phyloP scores from a whole-genome alignment of 2,888 invertebrate species.

The Cheiracanthium punctorium region DNA sequence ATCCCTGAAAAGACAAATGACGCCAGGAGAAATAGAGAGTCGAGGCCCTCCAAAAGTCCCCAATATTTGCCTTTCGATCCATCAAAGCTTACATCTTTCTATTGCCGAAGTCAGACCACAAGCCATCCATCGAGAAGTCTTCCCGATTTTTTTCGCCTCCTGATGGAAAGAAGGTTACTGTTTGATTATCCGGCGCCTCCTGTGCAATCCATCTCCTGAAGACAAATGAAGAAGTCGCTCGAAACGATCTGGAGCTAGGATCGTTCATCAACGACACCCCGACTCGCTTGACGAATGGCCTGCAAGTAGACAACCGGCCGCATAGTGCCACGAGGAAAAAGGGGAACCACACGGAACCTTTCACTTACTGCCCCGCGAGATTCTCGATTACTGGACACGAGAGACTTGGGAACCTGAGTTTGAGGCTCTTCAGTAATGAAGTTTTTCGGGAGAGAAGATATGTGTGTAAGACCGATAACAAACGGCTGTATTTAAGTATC shows the following conservation, averaged over 20 bases:
- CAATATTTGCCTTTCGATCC: constrained; percentile 68
- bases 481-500: neutral
- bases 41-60: constrained; percentile 58
- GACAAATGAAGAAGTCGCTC: constrained; percentile 65
- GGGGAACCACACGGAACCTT: constrained; percentile 41
- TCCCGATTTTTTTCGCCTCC: constrained; percentile 4
- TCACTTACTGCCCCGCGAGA: constrained; percentile 43
- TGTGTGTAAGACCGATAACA: neutral
- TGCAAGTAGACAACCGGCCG: constrained; percentile 16
- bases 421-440: constrained; percentile 27
- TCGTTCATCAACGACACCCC: constrained; percentile 64
- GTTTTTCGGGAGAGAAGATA: neutral
- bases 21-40: constrained; percentile 42
- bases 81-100: constrained; percentile 67
- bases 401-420: constrained; percentile 20
- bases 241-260: constrained; percentile 48
- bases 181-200: constrained; percentile 65
- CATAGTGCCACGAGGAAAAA: neutral
- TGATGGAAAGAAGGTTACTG: constrained; percentile 58
- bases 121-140: constrained; percentile 52
- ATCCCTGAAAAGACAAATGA: constrained; percentile 54
- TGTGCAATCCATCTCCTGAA: constrained; percentile 56
- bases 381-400: constrained; percentile 28
- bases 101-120: constrained; percentile 61
- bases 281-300: constrained; percentile 60